These are phyloP conservation scores for Acrobasis repandana DNA, from an alignment of 2,888 invertebrate species.

Conservation along the genomic window DNA sequence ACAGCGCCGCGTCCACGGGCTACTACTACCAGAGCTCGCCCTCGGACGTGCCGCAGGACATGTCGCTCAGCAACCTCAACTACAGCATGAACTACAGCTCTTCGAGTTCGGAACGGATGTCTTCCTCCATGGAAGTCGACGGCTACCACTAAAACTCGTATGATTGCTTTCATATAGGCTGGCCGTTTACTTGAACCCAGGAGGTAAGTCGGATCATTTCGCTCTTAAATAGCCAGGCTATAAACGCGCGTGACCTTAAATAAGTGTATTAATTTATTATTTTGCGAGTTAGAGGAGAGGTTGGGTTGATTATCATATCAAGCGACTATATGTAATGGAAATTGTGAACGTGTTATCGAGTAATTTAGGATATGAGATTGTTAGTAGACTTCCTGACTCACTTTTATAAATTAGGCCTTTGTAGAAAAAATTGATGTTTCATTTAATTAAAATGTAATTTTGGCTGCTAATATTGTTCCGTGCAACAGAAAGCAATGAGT, in stretches of 20 bases:
- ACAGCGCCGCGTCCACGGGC: conserved; percentile 37
- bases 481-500: conserved; percentile 29
- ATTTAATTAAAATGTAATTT: background rate
- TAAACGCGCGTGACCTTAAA: conserved; percentile 6
- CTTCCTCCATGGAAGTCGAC: conserved; percentile 63
- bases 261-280: conserved; percentile 19
- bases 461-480: conserved; percentile 28
- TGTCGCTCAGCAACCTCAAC: conserved; percentile 69
- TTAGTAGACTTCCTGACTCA: conserved; percentile 8
- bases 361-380: conserved; percentile 8
- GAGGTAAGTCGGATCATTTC: background rate
- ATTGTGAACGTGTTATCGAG: conserved; percentile 13
- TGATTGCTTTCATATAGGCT: background rate
- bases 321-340: conserved; percentile 8
- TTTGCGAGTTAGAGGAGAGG: conserved; percentile 4
- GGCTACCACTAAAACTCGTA: conserved; percentile 57
- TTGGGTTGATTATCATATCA: conserved; percentile 20
- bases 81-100: conserved; percentile 55
- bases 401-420: conserved; percentile 12
- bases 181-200: background rate
- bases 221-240: background rate
- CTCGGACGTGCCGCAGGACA: conserved; percentile 71
- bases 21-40: conserved; percentile 56
- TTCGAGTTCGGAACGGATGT: conserved; percentile 58
- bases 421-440: background rate